These are phyloP conservation scores for Julus scandinavius DNA, from an alignment of 2,888 invertebrate species.

Conservation along the genomic window DNA sequence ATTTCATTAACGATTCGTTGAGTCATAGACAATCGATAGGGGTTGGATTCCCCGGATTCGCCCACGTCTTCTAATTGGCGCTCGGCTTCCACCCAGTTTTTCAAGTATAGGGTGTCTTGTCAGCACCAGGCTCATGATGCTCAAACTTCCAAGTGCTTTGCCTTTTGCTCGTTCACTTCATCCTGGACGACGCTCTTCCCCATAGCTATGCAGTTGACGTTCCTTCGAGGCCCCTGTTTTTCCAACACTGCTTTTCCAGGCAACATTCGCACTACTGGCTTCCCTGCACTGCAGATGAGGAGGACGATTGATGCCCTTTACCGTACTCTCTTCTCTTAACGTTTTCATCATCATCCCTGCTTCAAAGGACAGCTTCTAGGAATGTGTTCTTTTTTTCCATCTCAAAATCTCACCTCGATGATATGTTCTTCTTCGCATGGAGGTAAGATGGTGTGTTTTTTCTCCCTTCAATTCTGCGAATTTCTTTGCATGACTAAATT, in stretches of 20 bases:
- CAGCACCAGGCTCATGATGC: background rate
- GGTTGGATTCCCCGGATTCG: conserved; percentile 39
- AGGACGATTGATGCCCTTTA: conserved; percentile 7
- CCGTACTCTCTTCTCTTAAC: background rate
- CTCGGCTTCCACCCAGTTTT: conserved; percentile 8
- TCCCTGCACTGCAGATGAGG: conserved; percentile 47
- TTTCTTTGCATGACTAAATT: too few relatives aligned
- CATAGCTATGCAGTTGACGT: background rate
- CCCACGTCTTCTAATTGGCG: conserved; percentile 26
- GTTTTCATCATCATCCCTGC: background rate
- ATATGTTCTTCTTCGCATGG: background rate
- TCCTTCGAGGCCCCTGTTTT: background rate
- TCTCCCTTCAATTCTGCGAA: too few relatives aligned
- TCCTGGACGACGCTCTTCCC: conserved; percentile 27
- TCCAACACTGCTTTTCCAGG: background rate
- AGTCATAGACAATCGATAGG: conserved; percentile 50
- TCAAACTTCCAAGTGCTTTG: background rate
- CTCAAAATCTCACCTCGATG: background rate
- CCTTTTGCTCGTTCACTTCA: background rate
- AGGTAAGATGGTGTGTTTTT: background rate
- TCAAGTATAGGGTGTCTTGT: background rate
- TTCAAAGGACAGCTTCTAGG: background rate
- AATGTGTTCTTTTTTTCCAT: background rate
- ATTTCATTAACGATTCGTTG: conserved; percentile 52
- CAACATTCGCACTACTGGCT: conserved; percentile 20